Percentiles rank a stretch among this genome's conserved stretches.
These are phyloP conservation scores for Diplosoma virens DNA, from an alignment of 23 tunicate genomes.

Conservation along the genomic window DNA sequence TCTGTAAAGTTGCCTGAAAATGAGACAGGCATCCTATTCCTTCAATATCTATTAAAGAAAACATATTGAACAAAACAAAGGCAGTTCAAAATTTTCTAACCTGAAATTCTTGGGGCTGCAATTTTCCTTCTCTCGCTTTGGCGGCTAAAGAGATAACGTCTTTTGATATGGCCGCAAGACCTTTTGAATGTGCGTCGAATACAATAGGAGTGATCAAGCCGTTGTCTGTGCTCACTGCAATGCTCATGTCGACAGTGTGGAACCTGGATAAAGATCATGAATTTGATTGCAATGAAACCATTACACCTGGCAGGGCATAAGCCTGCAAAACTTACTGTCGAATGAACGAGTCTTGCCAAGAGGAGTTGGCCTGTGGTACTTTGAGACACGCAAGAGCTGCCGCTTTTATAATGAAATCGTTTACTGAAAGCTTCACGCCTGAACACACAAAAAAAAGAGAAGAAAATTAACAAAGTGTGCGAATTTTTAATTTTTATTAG, in stretches of 20 bases:
- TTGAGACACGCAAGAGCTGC: constrained; percentile 75
- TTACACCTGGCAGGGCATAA: background rate
- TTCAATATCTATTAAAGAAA: too few relatives aligned
- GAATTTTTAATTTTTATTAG: too few relatives aligned
- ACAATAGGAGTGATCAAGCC: constrained; percentile 97
- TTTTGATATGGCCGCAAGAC: constrained; percentile 55
- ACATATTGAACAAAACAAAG: too few relatives aligned
- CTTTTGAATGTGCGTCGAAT: constrained; percentile 78
- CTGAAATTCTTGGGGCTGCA: constrained; percentile 85
- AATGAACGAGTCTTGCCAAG: constrained; percentile 88
- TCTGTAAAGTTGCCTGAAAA: too few relatives aligned
- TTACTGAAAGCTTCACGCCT: constrained; percentile 85
- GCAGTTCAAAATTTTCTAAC: too few relatives aligned
- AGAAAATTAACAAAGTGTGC: background rate
- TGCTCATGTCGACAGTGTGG: constrained; percentile 83
- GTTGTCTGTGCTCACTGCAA: constrained; percentile 87
- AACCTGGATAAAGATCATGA: constrained; percentile 26
- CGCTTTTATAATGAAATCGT: constrained; percentile 95
- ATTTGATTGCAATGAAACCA: background rate
- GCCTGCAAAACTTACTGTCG: constrained; percentile 67
- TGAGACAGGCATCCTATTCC: too few relatives aligned
- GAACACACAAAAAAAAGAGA: background rate
- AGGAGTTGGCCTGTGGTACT: constrained; percentile 90
- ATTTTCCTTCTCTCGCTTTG: constrained; percentile 93
- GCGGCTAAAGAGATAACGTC: constrained; percentile 70